Evolutionary conservation across 2,797 vertebrate genomes (phyloP).

Genomic region (Pitangus sulphuratus): DNA sequence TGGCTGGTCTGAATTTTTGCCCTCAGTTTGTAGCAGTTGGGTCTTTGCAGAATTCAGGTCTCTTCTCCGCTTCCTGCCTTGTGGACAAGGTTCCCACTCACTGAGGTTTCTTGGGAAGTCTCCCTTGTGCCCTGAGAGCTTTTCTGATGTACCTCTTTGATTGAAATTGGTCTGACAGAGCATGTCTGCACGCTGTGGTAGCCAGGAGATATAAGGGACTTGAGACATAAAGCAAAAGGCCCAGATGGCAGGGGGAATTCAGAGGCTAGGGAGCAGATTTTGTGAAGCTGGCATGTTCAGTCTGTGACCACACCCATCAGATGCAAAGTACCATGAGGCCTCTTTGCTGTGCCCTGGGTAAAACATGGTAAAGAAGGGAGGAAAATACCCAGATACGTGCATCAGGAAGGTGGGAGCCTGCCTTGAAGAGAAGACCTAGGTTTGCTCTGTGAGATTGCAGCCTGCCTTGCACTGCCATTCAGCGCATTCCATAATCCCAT

Average conservation of each 20-base stretch:
- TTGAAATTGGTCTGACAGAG: conserved; percentile 15
- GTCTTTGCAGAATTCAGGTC: background rate
- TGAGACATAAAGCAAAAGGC: background rate
- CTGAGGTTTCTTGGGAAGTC: background rate
- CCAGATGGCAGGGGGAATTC: background rate
- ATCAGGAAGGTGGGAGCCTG: background rate
- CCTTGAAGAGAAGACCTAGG: background rate
- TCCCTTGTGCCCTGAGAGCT: background rate
- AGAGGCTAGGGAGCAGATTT: background rate
- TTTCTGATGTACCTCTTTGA: background rate
- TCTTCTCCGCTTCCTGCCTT: background rate
- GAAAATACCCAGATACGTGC: background rate
- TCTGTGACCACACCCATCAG: background rate
- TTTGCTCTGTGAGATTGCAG: background rate
- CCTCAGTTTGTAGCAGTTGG: background rate
- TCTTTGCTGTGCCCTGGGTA: background rate
- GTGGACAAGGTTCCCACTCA: background rate
- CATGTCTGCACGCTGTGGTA: background rate
- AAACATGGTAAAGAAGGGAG: background rate
- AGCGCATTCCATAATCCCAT: background rate
- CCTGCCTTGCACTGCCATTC: background rate
- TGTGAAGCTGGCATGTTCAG: background rate
- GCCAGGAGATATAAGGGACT: background rate
- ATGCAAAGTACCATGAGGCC: background rate
- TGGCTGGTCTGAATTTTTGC: background rate